Evolutionary conservation across 35 echinoderm and acorn worm genomes (phyloP).

Genomic region (Diadema setosum): DNA sequence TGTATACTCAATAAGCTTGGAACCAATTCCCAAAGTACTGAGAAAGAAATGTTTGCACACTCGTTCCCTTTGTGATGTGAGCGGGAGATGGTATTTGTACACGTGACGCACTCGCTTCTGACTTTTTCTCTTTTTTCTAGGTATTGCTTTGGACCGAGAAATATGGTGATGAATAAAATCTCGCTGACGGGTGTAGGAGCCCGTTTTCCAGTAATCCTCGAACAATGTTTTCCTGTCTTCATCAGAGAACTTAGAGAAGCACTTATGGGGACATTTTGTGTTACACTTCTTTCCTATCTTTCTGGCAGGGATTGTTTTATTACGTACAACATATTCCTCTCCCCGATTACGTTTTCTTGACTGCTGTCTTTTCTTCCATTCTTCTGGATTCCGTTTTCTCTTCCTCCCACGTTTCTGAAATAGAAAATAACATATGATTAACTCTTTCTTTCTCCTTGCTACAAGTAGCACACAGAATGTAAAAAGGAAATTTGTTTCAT

Average conservation of each 20-base stretch:
- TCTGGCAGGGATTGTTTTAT: not conserved
- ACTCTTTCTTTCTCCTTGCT: not conserved
- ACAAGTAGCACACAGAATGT: not conserved
- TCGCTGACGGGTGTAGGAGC: not conserved
- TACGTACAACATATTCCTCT: not conserved
- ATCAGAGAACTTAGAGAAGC: not conserved
- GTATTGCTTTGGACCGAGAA: not conserved
- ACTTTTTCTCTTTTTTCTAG: not conserved
- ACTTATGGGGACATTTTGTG: not conserved
- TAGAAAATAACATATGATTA: not conserved
- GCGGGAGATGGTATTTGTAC: not conserved
- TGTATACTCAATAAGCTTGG: not conserved
- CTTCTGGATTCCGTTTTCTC: not conserved
- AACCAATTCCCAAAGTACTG: not conserved
- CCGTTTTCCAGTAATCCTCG: not conserved
- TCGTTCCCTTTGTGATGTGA: not conserved
- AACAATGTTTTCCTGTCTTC: not conserved
- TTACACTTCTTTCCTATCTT: not conserved
- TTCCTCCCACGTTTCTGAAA: constrained; percentile 9
- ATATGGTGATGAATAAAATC: constrained; percentile 7
- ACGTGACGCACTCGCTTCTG: not conserved
- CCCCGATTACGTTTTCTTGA: not conserved
- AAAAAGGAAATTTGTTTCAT: not conserved
- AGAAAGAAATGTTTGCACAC: not conserved
- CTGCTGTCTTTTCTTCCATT: not conserved